Base-by-base conservation (phyloP, 92 coral and sea anemone genomes). In the Bergia puertoricense region DNA sequence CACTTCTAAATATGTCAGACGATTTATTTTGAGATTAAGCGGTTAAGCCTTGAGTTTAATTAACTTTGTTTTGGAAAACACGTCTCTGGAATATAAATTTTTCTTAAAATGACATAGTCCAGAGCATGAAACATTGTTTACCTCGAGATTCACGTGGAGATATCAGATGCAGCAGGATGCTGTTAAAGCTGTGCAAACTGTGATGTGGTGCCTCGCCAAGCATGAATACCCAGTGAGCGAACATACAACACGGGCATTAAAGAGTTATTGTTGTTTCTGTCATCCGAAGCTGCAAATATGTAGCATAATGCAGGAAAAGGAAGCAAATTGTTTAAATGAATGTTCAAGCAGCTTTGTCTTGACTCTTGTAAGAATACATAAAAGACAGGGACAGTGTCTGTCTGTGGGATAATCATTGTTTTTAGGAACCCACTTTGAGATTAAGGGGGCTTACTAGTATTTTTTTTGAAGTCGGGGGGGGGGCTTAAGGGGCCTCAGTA, bases 181-280 rank as follows among this genome's bases (percentile, higher is more conserved):
- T 22, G 74, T 76, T 76, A 86, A 48, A 86, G 68, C 43, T 80
- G 90, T 2, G 92, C 90, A 74, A 69, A 90, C 78, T 86, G 90
- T 30, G 77, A 73, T 77, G 90, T 85, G 43, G 90, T 89, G 36
- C 88, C 90, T 9, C 85, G 86, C 44, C 83, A 85, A 15, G 89
- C 89, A 69, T 84, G 86, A 75, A 92, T 85, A 74, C 90, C 90
- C 67, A 88, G 86, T 50, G 88, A 90, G 76, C 57, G 89, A 57
- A 93, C 71, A 22, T 57, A 42, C 50, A 80, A 82, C 78, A 48
- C 8, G 23, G 82, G 82, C 54, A 79, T 23, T 79, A 79, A 56
- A 50, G 9, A n/a, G 16, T 79, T 79, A 45, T 44, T 59, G 56
- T 38, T 48, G 40, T 79, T 50, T 79, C 66, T 79, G 20, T 79